phyloP scores from a whole-genome alignment of 2,888 invertebrate genomes.

The Lydus trimaculatus region DNA sequence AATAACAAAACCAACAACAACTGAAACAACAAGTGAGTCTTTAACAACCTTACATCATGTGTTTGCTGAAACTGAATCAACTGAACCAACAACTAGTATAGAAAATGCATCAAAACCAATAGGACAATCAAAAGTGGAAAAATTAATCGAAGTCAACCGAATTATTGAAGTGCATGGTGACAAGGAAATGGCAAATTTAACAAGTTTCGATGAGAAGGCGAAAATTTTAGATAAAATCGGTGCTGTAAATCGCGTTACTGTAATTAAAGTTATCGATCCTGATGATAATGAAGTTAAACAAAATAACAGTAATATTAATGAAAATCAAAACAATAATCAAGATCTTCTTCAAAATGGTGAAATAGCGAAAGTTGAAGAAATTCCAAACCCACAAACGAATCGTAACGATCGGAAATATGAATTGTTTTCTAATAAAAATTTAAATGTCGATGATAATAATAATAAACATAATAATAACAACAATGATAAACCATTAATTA shows the following conservation, averaged over 20 bases:
- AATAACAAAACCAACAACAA: slow-evolving; percentile 27
- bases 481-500: slow-evolving; percentile 54
- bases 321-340: slow-evolving; percentile 9
- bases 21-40: slow-evolving; percentile 45
- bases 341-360: slow-evolving; percentile 18
- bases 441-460: neutral
- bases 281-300: slow-evolving; percentile 37
- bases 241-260: slow-evolving; percentile 72
- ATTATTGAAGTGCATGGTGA: slow-evolving; percentile 71
- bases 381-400: slow-evolving; percentile 30
- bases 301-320: neutral
- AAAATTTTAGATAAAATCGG: slow-evolving; percentile 72
- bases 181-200: slow-evolving; percentile 68
- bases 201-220: slow-evolving; percentile 60
- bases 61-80: slow-evolving; percentile 59
- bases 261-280: slow-evolving; percentile 71
- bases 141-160: slow-evolving; percentile 73
- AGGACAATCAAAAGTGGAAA: slow-evolving; percentile 60
- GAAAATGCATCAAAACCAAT: slow-evolving; percentile 55
- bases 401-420: slow-evolving; percentile 51
- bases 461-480: slow-evolving; percentile 49
- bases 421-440: slow-evolving; percentile 53
- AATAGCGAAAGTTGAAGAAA: slow-evolving; percentile 28
- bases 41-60: slow-evolving; percentile 61
- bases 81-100: slow-evolving; percentile 53